Base-by-base conservation (phyloP, 2,888 invertebrate species). In the Apotomis capreana region DNA sequence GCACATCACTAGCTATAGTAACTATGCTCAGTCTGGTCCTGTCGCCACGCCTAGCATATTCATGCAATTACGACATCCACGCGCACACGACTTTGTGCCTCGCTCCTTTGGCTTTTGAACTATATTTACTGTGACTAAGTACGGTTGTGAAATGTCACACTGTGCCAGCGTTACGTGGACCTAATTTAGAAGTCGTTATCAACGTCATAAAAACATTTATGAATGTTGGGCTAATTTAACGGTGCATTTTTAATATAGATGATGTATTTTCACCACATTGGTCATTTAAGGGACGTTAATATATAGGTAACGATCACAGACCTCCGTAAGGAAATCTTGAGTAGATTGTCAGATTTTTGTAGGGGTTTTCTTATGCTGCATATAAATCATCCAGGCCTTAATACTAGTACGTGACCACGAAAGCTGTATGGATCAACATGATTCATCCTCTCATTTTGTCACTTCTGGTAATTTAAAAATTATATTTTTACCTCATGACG, bases 141-240 rank as follows among this genome's bases (percentile, higher is more conserved):
- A 3, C 8, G 26, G 36, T 5, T 55, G 15, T 44, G 44, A 26
- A 57, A 46, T 65, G 65, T 65, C 65, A 65, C 65, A 44, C 65
- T 57, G 44, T 46, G 65, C 57, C 46, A 46, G 46, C 55, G 26
- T 65, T 65, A 65, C 44, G 55, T 15, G 36, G 55, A 57, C 65
- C 65, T 65, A 65, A 65, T 65, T 65, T 65, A 65, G 61, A 26
- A 51, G 46, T 46, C 55, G 12, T 65, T 65, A 65, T 65, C 55
- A 46, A 57, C 55, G 57, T 9, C 65, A 65, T 65, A 65, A 65
- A 26, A n/a, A 57, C 46, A 46, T 65, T 65, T n/a, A 65, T 57
- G 65, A 46, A 44, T 26, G 15, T 15, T 44, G 44, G 54, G 12
- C 15, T 65, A 26, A 13, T 9, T 12, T 55, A 9, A 26, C 44